Conservation (phyloP, 2,888 invertebrate genomes). For the Plagodis dolabraria region DNA sequence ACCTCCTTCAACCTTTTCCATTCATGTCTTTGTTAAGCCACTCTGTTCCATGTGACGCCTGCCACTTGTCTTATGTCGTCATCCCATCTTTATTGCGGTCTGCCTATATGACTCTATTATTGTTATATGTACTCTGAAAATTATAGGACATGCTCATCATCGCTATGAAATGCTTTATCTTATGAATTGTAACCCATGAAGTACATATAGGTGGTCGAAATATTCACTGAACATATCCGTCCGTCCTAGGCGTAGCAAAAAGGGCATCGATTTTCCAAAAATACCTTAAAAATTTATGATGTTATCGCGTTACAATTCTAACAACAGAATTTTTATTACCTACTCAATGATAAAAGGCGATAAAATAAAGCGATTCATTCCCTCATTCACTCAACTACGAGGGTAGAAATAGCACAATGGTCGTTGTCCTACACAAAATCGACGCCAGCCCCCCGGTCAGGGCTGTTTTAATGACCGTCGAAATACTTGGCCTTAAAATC, state of each 20-base stretch:
- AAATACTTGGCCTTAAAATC: slow-evolving; percentile 48
- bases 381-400: slow-evolving; percentile 3
- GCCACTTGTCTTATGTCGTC: too few species aligned
- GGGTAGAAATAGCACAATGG: slow-evolving; percentile 39
- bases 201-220: too few species aligned
- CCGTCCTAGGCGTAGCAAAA: slow-evolving; percentile 37
- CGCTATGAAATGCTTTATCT: too few species aligned
- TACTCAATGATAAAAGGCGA: not conserved
- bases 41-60: too few species aligned
- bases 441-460: slow-evolving; percentile 51
- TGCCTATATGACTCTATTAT: too few species aligned
- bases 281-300: too few species aligned
- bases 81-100: too few species aligned
- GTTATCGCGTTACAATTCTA: too few species aligned
- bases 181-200: too few species aligned
- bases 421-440: slow-evolving; percentile 46
- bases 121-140: slow-evolving; percentile 50
- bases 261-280: slow-evolving; percentile 29
- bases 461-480: slow-evolving; percentile 49
- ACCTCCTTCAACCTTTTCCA: too few species aligned
- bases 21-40: too few species aligned
- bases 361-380: not conserved
- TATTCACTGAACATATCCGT: slow-evolving; percentile 31
- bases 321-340: too few species aligned
- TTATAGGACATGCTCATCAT: slow-evolving; percentile 41